Base-by-base conservation (phyloP, 2,113 vertebrate species). In the Anseranas semipalmata region DNA sequence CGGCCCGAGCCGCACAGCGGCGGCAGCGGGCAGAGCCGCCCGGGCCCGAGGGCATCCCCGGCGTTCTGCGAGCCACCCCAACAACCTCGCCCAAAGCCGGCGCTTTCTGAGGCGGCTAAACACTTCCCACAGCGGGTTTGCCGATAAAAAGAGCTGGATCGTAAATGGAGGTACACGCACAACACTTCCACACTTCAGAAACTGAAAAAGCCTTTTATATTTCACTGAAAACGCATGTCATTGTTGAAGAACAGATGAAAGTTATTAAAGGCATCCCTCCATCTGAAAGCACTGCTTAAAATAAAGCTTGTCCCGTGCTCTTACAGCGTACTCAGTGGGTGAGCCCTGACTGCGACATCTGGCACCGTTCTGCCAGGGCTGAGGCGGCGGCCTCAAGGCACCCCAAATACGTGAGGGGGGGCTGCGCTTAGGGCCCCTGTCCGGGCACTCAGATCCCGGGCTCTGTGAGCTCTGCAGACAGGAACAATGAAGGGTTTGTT, bases 281-380 rank as follows among this genome's bases (percentile, higher is more conserved):
- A 65, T 32, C 35, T 46, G 15, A 65, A 39, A 32, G 35, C 15
- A 19, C 10, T 18, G 28, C 52, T 58, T 59, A 6, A 63, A 83
- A 59, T 28, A 62, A 37, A 73, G 25, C 24, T 41, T 7, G 21
- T 22, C 12, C 17, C 4, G 1, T 3, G 1, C 14, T 68, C 59
- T 24, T 12, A 2, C 6, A 82, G 6, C 12, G 21, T 5, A 5
- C 9, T 35, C 13, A 32, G 18, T 7, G 25, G n/a, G 9, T 35
- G 24, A 2, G 0, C 8, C 24, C 41, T 15, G 8, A 6, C n/a
- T 20, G 9, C 37, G 32, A 21, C 0, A 0, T n/a, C 2, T 50
- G n/a, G 1, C 28, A 2, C 2, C 7, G 35, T 35, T 60, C 48
- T 53, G 53, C 30, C 20, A 8, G 30, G 3, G 20, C 46, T 60